Evolutionary conservation across 2,888 invertebrate genomes (phyloP), one percentile per base, ranked within the genome.

Genomic region (Lydus trimaculatus): DNA sequence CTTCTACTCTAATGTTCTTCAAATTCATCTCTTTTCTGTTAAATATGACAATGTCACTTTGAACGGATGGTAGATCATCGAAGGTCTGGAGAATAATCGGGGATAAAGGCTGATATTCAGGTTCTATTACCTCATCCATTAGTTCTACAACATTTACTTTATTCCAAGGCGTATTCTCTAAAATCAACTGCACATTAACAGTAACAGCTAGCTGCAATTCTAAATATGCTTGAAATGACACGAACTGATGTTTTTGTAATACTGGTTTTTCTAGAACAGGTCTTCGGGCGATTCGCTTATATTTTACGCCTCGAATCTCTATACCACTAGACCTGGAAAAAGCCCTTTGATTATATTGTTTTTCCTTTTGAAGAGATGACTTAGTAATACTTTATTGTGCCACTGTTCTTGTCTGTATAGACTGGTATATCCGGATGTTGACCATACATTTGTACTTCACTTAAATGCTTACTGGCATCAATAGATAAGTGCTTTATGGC

Each of bases 221-320:
- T 9, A 84, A 66, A n/a, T 67, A 43, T 0, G 75, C 68, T 43
- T 75, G 71, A 83, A 93, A 90, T 0, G 94, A 89, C 8, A 94
- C 81, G 79, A 95, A 95, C 69, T 87, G 86, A 80, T 92, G 92
- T 81, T 90, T 90, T 83, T 96, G 95, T 23, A 95, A 83, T 0
- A 94, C 90, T 1, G 95, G 94, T 15, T 91, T 87, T 15, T 91
- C 91, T 28, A 92, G 88, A 20, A 90, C 90, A 70, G 90, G 86
- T 60, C 89, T 89, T 73, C 90, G 88, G 0, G 92, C 89, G 43
- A 96, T 94, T 0, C 92, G 89, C 66, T 91, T 93, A 0, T 94
- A 93, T 75, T 92, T 90, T 0, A 96, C 85, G 4, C 94, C 95
- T 64, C 90, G 88, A 7, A 96, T 86, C 84, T 94, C 92, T 0